Conservation (phyloP, 2,888 invertebrate species). For the Drosophila acutilabella region DNA sequence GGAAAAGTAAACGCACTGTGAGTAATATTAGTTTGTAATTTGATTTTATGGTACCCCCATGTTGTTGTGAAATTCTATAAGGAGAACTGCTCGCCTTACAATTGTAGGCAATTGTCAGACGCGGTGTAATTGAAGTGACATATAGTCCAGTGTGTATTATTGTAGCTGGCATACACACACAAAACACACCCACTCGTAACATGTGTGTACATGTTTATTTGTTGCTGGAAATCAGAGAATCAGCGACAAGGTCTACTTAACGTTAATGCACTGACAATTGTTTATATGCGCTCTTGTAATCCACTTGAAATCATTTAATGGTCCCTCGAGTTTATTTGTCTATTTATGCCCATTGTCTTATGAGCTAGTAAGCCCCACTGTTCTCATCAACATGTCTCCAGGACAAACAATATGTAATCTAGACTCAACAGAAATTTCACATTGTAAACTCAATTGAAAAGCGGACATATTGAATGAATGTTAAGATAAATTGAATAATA, state of each 20-base stretch:
- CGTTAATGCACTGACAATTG: slow-evolving; percentile 74
- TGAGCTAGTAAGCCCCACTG: slow-evolving; percentile 2
- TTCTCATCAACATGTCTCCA: background rate
- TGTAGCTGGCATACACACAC: background rate
- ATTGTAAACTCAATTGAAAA: too few relatives aligned
- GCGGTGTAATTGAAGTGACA: slow-evolving; percentile 30
- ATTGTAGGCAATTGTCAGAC: slow-evolving; percentile 51
- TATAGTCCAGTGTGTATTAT: background rate
- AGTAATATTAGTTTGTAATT: slow-evolving; percentile 82
- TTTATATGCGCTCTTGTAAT: slow-evolving; percentile 51
- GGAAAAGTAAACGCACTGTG: slow-evolving; percentile 82
- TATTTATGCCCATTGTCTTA: background rate
- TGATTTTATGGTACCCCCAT: slow-evolving; percentile 67
- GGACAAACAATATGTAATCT: too few relatives aligned
- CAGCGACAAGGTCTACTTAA: slow-evolving; percentile 39
- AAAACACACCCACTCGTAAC: background rate
- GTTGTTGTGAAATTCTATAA: background rate
- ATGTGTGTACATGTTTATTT: slow-evolving; percentile 6
- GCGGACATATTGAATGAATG: too few relatives aligned
- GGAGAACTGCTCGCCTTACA: slow-evolving; percentile 3
- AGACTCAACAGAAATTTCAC: too few relatives aligned
- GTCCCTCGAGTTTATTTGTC: slow-evolving; percentile 17
- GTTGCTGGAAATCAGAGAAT: slow-evolving; percentile 4
- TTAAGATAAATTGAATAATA: too few relatives aligned
- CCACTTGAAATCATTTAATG: slow-evolving; percentile 67